Evolutionary conservation across 2,113 vertebrate genomes (phyloP).

Genomic region (Antechinus flavipes): DNA sequence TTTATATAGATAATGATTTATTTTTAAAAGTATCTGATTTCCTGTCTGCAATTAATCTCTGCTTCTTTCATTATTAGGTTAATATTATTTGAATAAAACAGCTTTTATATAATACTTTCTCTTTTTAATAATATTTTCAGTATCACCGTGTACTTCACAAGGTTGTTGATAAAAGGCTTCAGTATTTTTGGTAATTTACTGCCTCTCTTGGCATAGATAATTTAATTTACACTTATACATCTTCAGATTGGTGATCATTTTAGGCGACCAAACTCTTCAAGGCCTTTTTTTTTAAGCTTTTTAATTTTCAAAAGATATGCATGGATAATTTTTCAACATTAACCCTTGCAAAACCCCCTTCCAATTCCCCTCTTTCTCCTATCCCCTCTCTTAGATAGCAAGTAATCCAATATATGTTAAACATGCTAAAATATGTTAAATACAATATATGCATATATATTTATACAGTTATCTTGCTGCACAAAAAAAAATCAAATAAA

Average conservation of each 20-base stretch:
- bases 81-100: background rate
- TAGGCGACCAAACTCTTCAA: background rate
- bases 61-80: background rate
- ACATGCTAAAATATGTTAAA: too few species aligned
- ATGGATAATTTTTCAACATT: too few species aligned
- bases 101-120: background rate
- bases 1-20: background rate
- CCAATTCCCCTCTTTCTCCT: too few species aligned
- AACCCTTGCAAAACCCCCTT: too few species aligned
- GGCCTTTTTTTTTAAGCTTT: background rate
- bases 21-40: background rate
- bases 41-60: background rate
- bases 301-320: too few species aligned
- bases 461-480: too few species aligned
- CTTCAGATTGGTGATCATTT: background rate
- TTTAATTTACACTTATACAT: background rate
- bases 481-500: too few species aligned
- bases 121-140: background rate
- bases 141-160: background rate
- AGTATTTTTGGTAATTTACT: background rate
- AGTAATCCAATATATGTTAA: too few species aligned
- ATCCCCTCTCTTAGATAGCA: too few species aligned
- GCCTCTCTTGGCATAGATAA: background rate
- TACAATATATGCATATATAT: too few species aligned
- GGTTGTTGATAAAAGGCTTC: background rate